Evolutionary conservation across 53 echinoderm and acorn worm species (phyloP), one percentile per base, ranked within the genome.

Genomic region (Glandiceps talaboti): DNA sequence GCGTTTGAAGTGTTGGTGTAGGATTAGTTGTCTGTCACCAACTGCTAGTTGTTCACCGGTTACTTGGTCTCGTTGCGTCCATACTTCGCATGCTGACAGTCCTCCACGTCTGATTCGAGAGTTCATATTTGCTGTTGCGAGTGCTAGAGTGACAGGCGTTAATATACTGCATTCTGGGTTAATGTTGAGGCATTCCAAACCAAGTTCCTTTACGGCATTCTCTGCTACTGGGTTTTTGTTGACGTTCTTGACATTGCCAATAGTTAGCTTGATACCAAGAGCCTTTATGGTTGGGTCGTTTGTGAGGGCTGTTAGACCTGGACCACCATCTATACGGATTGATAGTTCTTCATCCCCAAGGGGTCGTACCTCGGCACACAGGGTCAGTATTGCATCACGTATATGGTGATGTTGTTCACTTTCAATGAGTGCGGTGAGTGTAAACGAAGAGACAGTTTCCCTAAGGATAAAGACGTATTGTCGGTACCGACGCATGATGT

Each of bases 71-170:
- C 79, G 25, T 26, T 78, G 32, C 27, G n/a, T n/a, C 79, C 1
- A 78, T 6, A 78, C n/a, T 26, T 78, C 28, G 27, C 79, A 20
- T 0, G 79, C 31, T 0, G 32, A 78, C 1, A 78, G 12, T 20
- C 79, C 32, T 0, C 79, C 32, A 0, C 64, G 6, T 45, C 64
- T 45, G n/a, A 78, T 32, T 32, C 79, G 30, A 26, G 79, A 0
- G 1, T 78, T 78, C 79, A 78, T 32, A 27, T 78, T 78, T 12
- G 79, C 79, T 31, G 79, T 78, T 31, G 79, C 79, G 32, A 78
- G 31, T 10, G 79, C 32, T 0, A 78, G 27, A 0, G 79, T 78
- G 32, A 32, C 32, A 0, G 79, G 79, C 14, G 79, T 78, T 27
- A 78, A 27, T 14, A 32, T 14, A 32, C 33, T 32, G 14, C 64